phyloP scores from a whole-genome alignment of 2,797 vertebrate genomes.

The Acanthurus leucopareius region DNA sequence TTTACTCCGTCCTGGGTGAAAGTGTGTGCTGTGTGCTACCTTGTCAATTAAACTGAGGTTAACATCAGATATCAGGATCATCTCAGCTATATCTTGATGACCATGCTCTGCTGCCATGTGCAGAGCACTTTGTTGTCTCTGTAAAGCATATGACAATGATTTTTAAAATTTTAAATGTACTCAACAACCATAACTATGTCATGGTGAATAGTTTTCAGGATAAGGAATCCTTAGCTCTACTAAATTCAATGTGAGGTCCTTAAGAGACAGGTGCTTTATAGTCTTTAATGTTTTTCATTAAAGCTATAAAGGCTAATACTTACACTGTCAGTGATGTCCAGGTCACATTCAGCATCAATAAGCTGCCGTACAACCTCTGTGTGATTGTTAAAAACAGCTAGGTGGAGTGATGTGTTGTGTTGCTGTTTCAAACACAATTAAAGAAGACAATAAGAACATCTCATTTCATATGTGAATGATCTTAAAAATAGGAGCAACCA shows the following conservation, averaged over 20 bases:
- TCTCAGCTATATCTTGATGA: slow-evolving; percentile 89
- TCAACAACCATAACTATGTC: background rate
- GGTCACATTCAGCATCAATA: slow-evolving; percentile 85
- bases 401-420: slow-evolving; percentile 85
- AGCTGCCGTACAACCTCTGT: slow-evolving; percentile 86
- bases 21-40: slow-evolving; percentile 75
- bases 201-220: background rate
- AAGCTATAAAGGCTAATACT: slow-evolving; percentile 65
- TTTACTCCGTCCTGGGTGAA: background rate
- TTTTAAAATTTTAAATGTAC: background rate
- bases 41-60: slow-evolving; percentile 91
- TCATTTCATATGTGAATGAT: no score
- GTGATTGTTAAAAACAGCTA: slow-evolving; percentile 87
- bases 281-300: background rate
- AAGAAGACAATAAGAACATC: background rate
- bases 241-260: background rate
- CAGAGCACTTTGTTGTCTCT: slow-evolving; percentile 92
- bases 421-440: slow-evolving; percentile 80
- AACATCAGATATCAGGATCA: slow-evolving; percentile 90
- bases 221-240: background rate
- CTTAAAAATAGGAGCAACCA: no score
- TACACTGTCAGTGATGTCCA: slow-evolving; percentile 89
- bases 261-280: background rate
- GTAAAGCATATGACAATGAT: slow-evolving; percentile 31
- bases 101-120: slow-evolving; percentile 91